Evolutionary conservation across 2,797 vertebrate species (phyloP).

Genomic region (Hozukius guyotensis): DNA sequence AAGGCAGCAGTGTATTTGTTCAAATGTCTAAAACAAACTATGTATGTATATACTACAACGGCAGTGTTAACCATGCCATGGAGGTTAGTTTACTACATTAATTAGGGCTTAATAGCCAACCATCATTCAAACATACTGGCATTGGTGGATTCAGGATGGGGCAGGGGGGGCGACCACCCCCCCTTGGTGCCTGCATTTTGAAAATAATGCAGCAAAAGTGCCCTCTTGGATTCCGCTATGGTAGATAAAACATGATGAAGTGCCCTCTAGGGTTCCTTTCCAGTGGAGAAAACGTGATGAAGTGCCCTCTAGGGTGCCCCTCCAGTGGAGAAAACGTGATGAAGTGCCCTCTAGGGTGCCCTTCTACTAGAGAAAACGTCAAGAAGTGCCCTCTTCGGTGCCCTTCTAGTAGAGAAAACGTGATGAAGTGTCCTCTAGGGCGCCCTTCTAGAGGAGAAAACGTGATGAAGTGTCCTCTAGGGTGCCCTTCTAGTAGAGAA

Average conservation of each 20-base stretch:
- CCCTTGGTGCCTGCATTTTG: too few species aligned
- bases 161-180: too few species aligned
- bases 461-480: fast-evolving
- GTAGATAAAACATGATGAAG: too few species aligned
- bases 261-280: fast-evolving
- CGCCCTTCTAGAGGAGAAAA: fast-evolving
- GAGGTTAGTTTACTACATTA: not conserved
- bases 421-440: fast-evolving
- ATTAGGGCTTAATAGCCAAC: not conserved
- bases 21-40: not conserved
- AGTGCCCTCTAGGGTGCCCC: too few species aligned
- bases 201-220: too few species aligned
- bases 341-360: fast-evolving
- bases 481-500: fast-evolving
- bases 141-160: too few species aligned
- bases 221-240: too few species aligned
- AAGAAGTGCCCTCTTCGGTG: fast-evolving
- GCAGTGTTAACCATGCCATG: not conserved
- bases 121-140: too few species aligned
- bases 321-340: too few species aligned
- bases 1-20: not conserved
- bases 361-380: fast-evolving
- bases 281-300: too few species aligned
- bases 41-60: not conserved
- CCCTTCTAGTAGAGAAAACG: too few species aligned